Conservation (phyloP, 2,888 invertebrate genomes). For the Meghimatium bilineatum region DNA sequence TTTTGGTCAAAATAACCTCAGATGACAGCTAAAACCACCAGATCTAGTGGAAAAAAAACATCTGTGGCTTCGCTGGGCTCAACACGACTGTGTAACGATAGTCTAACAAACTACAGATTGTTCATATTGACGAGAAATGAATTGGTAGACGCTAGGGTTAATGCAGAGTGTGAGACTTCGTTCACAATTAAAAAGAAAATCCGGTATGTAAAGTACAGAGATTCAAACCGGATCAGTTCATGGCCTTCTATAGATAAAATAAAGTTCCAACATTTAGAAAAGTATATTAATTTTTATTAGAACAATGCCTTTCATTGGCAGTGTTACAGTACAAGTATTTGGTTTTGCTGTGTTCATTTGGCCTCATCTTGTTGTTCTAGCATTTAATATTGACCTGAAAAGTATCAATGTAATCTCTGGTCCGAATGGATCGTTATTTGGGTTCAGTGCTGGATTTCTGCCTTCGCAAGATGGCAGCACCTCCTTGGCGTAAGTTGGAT, state of each 20-base stretch:
- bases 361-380: not conserved
- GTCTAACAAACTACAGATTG: not conserved
- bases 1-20: too few relatives aligned
- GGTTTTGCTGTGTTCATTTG: not conserved
- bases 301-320: not conserved
- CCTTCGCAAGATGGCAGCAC: not conserved
- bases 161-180: too few relatives aligned
- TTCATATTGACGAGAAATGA: not conserved
- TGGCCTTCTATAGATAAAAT: not conserved
- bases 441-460: conserved; percentile 14
- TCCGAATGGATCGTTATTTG: conserved; percentile 6
- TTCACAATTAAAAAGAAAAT: not conserved
- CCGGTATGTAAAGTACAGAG: not conserved
- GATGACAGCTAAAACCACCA: too few relatives aligned
- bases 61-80: too few relatives aligned
- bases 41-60: too few relatives aligned
- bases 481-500: conserved; percentile 3
- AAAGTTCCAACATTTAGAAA: not conserved
- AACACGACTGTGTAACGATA: not conserved
- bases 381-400: conserved; percentile 21
- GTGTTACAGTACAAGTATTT: not conserved
- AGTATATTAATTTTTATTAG: not conserved
- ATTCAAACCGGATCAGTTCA: not conserved
- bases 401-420: not conserved
- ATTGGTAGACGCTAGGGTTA: not conserved